These are phyloP conservation scores for Mercenaria mercenaria DNA, from an alignment of 1,140 invertebrate species.

Conservation along the genomic window DNA sequence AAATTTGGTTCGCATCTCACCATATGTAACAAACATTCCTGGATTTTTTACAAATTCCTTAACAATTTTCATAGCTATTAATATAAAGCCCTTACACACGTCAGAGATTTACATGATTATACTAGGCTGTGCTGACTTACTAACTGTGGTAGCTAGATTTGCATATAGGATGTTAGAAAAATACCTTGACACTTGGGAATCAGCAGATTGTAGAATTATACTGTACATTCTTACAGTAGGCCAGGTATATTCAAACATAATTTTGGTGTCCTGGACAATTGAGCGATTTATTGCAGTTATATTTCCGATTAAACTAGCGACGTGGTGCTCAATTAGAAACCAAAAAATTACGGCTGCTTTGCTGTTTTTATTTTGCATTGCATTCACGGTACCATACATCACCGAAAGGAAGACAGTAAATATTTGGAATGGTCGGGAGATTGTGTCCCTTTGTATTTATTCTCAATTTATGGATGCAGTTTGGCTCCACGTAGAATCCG, in stretches of 20 bases:
- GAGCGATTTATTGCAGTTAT: too few relatives aligned
- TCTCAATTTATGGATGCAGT: not conserved
- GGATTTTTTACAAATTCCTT: not conserved
- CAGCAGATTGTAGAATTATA: not conserved
- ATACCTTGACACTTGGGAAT: too few relatives aligned
- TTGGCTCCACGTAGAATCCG: not conserved
- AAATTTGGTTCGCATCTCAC: not conserved
- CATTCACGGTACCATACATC: not conserved
- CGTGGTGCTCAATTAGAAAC: constrained; percentile 1
- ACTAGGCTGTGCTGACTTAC: too few relatives aligned
- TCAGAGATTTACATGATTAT: too few relatives aligned
- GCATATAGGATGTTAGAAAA: not conserved
- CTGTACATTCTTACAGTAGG: not conserved
- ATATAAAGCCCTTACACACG: not conserved
- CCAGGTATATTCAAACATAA: not conserved
- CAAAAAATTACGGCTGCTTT: not conserved
- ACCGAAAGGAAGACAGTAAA: not conserved
- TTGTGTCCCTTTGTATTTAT: too few relatives aligned
- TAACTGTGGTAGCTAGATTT: not conserved
- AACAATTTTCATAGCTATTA: not conserved
- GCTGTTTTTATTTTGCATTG: not conserved
- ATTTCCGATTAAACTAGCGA: not conserved
- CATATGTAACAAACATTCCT: not conserved
- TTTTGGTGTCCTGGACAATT: not conserved
- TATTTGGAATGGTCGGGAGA: not conserved